A percentile compares a stretch with the other conserved stretches of the same genome.
Conservation (phyloP, 2,113 vertebrate genomes). For the Chrysochloris asiatica region DNA sequence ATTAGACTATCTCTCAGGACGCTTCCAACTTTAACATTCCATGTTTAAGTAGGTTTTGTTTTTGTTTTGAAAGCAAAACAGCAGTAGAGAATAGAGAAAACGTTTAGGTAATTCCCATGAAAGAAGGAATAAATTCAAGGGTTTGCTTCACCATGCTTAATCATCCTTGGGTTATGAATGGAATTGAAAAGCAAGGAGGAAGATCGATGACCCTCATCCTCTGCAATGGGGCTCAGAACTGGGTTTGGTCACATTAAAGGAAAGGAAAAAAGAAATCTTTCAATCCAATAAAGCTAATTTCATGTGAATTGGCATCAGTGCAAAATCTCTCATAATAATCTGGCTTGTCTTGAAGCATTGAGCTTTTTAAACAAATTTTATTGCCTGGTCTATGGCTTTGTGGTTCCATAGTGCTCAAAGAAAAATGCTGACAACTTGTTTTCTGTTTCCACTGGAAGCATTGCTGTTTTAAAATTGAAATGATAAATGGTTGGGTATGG, state of each 20-base stretch:
- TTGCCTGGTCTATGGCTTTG: slow-evolving; percentile 74
- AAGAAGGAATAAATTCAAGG: slow-evolving; percentile 36
- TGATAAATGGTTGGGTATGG: slow-evolving; percentile 72
- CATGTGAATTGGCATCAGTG: slow-evolving; percentile 56
- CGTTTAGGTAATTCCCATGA: slow-evolving; percentile 36
- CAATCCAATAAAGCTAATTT: slow-evolving; percentile 76
- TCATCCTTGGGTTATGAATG: slow-evolving; percentile 57
- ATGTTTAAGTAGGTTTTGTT: slow-evolving; percentile 40
- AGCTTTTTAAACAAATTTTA: slow-evolving; percentile 76
- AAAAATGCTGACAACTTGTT: slow-evolving; percentile 82
- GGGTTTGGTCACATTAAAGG: slow-evolving; percentile 61
- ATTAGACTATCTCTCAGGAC: background rate
- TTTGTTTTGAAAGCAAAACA: slow-evolving; percentile 48
- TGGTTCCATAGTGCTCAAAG: slow-evolving; percentile 70
- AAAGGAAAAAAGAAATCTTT: slow-evolving; percentile 59
- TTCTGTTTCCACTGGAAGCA: slow-evolving; percentile 81
- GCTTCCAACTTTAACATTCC: background rate
- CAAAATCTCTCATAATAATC: slow-evolving; percentile 78
- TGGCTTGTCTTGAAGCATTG: slow-evolving; percentile 76
- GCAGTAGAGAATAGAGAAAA: slow-evolving; percentile 24
- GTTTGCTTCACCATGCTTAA: slow-evolving; percentile 43
- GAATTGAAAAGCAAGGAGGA: slow-evolving; percentile 56
- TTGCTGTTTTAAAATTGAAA: slow-evolving; percentile 76
- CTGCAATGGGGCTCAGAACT: slow-evolving; percentile 47
- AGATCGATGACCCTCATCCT: slow-evolving; percentile 65